These are phyloP conservation scores for Gila orcuttii DNA, from an alignment of 2,113 vertebrate species.

Conservation along the genomic window DNA sequence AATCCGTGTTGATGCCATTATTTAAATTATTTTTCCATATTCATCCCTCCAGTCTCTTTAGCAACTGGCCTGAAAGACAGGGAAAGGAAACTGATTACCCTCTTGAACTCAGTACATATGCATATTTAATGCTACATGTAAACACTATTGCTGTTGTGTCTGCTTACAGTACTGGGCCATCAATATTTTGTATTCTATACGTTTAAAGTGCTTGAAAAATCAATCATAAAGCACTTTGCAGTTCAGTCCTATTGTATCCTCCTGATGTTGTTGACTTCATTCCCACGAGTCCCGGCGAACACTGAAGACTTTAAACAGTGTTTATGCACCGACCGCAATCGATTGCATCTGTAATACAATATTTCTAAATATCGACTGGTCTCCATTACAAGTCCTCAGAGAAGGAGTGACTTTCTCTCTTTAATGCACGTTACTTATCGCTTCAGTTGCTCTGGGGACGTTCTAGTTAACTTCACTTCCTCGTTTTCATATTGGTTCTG, in stretches of 20 bases:
- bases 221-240: conserved; percentile 62
- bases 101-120: neutral
- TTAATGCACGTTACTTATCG: conserved; percentile 41
- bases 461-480: conserved; percentile 60
- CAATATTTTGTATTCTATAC: conserved; percentile 36
- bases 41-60: neutral
- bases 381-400: conserved; percentile 31
- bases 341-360: conserved; percentile 41
- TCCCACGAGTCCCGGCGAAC: conserved; percentile 38
- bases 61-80: neutral
- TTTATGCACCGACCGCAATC: conserved; percentile 25
- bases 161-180: neutral
- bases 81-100: neutral
- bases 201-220: conserved; percentile 55
- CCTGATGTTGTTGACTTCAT: conserved; percentile 42
- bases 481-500: conserved; percentile 1
- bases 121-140: conserved; percentile 50
- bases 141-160: conserved; percentile 26
- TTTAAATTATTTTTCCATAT: neutral
- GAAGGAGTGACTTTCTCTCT: conserved; percentile 11
- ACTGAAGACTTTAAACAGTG: conserved; percentile 41
- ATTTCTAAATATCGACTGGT: conserved; percentile 43
- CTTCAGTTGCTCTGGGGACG: conserved; percentile 49
- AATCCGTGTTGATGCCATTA: neutral
- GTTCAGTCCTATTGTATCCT: conserved; percentile 33